Evolutionary conservation across 2,113 vertebrate genomes (phyloP).

Genomic region (Illadopsis cleaveri): DNA sequence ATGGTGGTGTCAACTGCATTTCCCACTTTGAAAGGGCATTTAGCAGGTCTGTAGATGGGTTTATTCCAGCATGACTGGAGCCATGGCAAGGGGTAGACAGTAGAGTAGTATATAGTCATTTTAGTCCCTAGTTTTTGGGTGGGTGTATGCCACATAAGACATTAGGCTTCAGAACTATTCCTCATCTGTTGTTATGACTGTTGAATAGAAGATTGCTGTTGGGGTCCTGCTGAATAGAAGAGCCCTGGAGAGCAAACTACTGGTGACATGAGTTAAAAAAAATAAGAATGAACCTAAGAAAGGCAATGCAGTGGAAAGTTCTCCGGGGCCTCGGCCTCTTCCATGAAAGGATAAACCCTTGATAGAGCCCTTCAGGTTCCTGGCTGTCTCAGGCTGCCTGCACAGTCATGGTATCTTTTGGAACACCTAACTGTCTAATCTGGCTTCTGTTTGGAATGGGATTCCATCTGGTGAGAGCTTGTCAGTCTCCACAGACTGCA

Average conservation of each 20-base stretch:
- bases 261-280: not conserved
- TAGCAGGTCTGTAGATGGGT: not conserved
- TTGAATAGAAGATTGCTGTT: not conserved
- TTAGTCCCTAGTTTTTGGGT: not conserved
- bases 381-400: not conserved
- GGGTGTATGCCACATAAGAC: not conserved
- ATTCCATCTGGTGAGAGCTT: not conserved
- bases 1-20: not conserved
- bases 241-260: not conserved
- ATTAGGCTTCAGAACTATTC: not conserved
- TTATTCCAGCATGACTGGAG: not conserved
- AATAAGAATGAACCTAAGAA: not conserved
- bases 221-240: not conserved
- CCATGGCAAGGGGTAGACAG: not conserved
- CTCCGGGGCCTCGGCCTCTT: not conserved
- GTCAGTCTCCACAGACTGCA: not conserved
- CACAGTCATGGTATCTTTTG: not conserved
- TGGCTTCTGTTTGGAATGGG: not conserved
- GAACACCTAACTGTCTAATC: not conserved
- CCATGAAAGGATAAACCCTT: not conserved
- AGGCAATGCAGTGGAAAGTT: not conserved
- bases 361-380: not conserved
- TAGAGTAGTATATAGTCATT: not conserved
- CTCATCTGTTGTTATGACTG: not conserved
- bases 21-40: not conserved